phyloP scores from a whole-genome alignment of 2,888 invertebrate species.

The Barypeithes pellucidus region DNA sequence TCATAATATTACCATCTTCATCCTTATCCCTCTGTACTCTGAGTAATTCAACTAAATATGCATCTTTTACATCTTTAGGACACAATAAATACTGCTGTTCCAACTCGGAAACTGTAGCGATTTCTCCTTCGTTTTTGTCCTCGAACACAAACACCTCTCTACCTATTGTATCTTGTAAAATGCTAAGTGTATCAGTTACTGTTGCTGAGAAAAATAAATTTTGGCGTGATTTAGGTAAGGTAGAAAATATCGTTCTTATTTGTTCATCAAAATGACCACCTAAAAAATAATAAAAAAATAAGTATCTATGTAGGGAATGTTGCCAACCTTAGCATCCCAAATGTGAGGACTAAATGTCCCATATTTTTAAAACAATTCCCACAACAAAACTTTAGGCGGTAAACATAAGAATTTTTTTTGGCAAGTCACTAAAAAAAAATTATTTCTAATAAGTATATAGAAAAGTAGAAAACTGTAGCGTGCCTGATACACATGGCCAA shows the following conservation, averaged over 20 bases:
- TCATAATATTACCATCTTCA: constrained; percentile 88
- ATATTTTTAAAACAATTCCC: too few relatives aligned
- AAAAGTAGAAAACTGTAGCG: too few relatives aligned
- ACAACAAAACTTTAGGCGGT: too few relatives aligned
- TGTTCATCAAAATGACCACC: constrained; percentile 88
- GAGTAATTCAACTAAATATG: constrained; percentile 89
- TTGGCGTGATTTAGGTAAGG: constrained; percentile 85
- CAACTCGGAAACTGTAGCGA: constrained; percentile 91
- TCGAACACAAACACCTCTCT: constrained; percentile 78
- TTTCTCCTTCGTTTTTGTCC: constrained; percentile 79
- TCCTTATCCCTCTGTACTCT: constrained; percentile 81
- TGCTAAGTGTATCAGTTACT: constrained; percentile 87
- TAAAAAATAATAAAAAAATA: constrained; percentile 65
- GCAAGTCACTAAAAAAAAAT: too few relatives aligned
- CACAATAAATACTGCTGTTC: constrained; percentile 93
- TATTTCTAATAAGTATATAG: too few relatives aligned
- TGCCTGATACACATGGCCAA: too few relatives aligned
- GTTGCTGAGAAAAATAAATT: constrained; percentile 96
- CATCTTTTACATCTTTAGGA: constrained; percentile 93
- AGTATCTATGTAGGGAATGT: too few relatives aligned
- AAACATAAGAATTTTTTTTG: too few relatives aligned
- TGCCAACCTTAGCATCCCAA: too few relatives aligned
- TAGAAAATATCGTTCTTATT: constrained; percentile 84
- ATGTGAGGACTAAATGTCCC: too few relatives aligned
- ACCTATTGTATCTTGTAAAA: constrained; percentile 76